Percentiles rank a stretch among this genome's conserved stretches.
Conservation (phyloP, 2,113 vertebrate species). For the Carassius carassius region DNA sequence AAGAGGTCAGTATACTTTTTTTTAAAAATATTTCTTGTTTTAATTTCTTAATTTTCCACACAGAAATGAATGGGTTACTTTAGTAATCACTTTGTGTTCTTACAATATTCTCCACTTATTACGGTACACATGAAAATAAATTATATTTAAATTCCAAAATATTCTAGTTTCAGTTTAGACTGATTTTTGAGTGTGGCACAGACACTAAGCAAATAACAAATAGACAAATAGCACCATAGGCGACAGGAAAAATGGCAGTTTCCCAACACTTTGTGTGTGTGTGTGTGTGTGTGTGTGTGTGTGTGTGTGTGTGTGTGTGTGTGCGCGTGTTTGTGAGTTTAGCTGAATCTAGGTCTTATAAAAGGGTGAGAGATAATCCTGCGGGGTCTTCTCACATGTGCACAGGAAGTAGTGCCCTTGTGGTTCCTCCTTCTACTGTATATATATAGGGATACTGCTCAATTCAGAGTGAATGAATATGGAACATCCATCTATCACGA, state of each 20-base stretch:
- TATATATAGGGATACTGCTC: neutral
- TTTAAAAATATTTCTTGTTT: no score
- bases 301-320: neutral
- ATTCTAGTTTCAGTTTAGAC: neutral
- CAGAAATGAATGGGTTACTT: no score
- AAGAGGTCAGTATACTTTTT: no score
- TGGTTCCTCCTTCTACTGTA: neutral
- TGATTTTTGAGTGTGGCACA: neutral
- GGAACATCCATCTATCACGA: slow-evolving; percentile 54
- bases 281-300: neutral
- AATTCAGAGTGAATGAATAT: slow-evolving; percentile 37
- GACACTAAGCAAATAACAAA: neutral
- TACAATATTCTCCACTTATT: no score
- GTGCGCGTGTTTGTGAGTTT: neutral
- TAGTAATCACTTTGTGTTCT: no score
- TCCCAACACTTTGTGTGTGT: neutral
- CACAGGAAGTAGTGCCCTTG: neutral
- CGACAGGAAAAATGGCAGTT: neutral
- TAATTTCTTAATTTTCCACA: neutral
- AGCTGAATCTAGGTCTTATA: neutral
- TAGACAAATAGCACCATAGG: neutral
- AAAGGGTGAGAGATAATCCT: slow-evolving; percentile 41
- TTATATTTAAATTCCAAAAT: neutral
- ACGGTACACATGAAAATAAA: no score
- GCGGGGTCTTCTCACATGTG: neutral